Percentiles rank a stretch among this genome's conserved stretches.
Evolutionary conservation across 2,797 vertebrate species (phyloP).

Genomic region (Nannoperca australis): DNA sequence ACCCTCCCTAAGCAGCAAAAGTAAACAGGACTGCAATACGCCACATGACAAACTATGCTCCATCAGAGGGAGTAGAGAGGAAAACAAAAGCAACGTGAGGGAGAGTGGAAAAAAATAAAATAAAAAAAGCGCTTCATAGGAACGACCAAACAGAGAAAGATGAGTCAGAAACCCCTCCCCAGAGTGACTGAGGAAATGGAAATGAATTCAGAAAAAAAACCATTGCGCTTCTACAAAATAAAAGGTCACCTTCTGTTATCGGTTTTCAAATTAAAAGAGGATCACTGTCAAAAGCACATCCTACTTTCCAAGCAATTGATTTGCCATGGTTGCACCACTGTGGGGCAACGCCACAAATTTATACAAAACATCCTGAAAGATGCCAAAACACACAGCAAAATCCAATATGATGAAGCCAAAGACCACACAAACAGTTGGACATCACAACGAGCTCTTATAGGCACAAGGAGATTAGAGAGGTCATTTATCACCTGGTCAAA

Average conservation of each 20-base stretch:
- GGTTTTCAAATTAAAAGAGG: not conserved
- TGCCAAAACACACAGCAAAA: not conserved
- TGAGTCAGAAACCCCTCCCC: slow-evolving; percentile 29
- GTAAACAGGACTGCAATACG: slow-evolving; percentile 21
- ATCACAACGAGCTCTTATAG: not conserved
- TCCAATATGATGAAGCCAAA: not conserved
- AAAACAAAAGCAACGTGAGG: slow-evolving; percentile 10
- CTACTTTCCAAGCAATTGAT: not conserved
- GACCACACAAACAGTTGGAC: not conserved
- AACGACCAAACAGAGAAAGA: slow-evolving; percentile 17
- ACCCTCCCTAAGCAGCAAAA: not conserved
- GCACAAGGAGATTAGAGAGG: not conserved
- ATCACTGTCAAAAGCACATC: not conserved
- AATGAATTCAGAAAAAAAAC: slow-evolving; percentile 34
- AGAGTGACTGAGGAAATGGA: slow-evolving; percentile 29
- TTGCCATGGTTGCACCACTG: not conserved
- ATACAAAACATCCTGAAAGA: not conserved
- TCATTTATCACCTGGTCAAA: not conserved
- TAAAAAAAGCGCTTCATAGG: slow-evolving; percentile 11
- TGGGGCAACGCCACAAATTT: not conserved
- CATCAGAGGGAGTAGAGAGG: slow-evolving; percentile 22
- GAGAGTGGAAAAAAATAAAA: not conserved
- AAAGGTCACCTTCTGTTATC: not conserved
- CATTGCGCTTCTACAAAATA: not conserved
- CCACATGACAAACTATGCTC: not conserved